These are phyloP conservation scores for Tipula vernalis DNA, from an alignment of 2,888 invertebrate genomes.

Conservation along the genomic window DNA sequence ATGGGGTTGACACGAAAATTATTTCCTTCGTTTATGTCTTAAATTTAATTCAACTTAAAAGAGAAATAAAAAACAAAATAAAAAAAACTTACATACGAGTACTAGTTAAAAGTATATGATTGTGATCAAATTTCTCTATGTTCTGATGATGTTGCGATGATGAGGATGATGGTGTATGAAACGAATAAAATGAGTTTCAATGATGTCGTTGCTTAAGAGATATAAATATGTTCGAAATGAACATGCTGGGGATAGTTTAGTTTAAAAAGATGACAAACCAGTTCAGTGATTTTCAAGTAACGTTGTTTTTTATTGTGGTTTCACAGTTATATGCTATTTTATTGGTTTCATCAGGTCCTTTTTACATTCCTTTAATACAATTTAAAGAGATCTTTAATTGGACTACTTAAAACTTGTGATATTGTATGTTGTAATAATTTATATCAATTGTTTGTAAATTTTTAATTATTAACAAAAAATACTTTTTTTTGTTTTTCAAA, in stretches of 20 bases:
- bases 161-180: background rate
- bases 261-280: background rate
- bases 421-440: too few relatives aligned
- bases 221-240: background rate
- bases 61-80: too few relatives aligned
- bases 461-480: too few relatives aligned
- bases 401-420: too few relatives aligned
- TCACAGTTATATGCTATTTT: too few relatives aligned
- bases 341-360: too few relatives aligned
- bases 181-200: background rate
- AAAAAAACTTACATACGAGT: background rate
- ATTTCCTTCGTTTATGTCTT: background rate
- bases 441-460: too few relatives aligned
- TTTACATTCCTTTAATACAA: too few relatives aligned
- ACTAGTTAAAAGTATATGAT: background rate
- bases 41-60: background rate
- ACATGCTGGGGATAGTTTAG: background rate
- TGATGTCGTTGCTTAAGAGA: background rate
- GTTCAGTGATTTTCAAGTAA: background rate
- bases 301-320: background rate
- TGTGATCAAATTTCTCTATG: background rate
- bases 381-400: too few relatives aligned
- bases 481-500: too few relatives aligned
- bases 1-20: background rate
- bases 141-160: background rate